These are phyloP conservation scores for Calephelis perditalis DNA, from an alignment of 2,888 invertebrate species.

Conservation along the genomic window DNA sequence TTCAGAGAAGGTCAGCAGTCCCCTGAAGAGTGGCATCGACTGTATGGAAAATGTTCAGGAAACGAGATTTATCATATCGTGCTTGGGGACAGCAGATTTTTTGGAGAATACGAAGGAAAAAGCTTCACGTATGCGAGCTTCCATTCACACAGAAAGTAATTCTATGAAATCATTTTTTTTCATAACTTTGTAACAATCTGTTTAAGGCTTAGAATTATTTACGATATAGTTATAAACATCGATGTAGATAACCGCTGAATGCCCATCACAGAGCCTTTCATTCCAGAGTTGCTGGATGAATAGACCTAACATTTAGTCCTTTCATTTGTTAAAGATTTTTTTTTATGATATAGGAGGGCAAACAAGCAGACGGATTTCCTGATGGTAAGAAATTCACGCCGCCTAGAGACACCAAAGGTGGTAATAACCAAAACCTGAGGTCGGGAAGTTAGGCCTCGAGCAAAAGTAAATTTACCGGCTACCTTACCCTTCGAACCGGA, in stretches of 20 bases:
- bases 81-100: constrained; percentile 96
- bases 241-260: background rate
- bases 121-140: constrained; percentile 99
- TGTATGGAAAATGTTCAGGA: constrained; percentile 99
- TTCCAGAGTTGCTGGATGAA: no score
- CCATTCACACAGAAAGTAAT: constrained; percentile 97
- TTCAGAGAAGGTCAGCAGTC: constrained; percentile 95
- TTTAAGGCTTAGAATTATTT: background rate
- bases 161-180: background rate
- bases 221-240: background rate
- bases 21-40: constrained; percentile 97
- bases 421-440: no score
- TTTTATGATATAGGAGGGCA: no score
- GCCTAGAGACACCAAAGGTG: no score
- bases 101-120: constrained; percentile 98
- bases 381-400: no score
- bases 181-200: background rate
- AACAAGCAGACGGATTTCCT: no score
- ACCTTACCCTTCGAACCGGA: no score
- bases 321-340: no score
- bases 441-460: no score
- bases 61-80: constrained; percentile 99
- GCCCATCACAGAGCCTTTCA: background rate
- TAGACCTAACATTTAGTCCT: no score
- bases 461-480: no score